Percentiles rank a stretch among this genome's conserved stretches.
Conservation (phyloP, 2,797 vertebrate genomes). For the Syngnathus rostellatus region DNA sequence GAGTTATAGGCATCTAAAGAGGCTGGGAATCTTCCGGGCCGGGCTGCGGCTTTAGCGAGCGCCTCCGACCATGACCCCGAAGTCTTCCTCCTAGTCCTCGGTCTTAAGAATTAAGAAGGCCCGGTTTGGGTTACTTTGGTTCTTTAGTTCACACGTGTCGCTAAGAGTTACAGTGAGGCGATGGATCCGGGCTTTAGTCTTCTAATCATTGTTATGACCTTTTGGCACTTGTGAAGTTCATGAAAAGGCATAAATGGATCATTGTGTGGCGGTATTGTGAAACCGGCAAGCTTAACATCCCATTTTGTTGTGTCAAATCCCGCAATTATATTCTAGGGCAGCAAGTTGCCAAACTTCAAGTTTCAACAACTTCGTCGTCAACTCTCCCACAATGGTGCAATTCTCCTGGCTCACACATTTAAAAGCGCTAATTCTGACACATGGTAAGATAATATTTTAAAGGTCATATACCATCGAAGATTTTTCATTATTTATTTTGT, state of each 20-base stretch:
- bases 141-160: conserved; percentile 37
- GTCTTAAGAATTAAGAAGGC: conserved; percentile 44
- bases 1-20: conserved; percentile 78
- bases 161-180: conserved; percentile 12
- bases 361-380: neutral
- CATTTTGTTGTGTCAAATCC: neutral
- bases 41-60: conserved; percentile 70
- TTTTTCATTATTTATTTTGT: too few relatives aligned
- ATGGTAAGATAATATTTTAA: neutral
- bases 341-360: neutral
- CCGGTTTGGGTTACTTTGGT: conserved; percentile 31
- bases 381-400: neutral
- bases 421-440: neutral
- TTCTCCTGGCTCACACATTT: neutral
- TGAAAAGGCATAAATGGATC: neutral
- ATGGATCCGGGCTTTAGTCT: neutral
- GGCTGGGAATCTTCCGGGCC: conserved; percentile 73
- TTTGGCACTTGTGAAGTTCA: neutral
- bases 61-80: conserved; percentile 58
- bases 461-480: neutral
- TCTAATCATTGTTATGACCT: neutral
- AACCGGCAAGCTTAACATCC: neutral
- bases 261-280: neutral
- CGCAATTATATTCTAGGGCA: neutral
- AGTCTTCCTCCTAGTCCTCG: conserved; percentile 23